Percentiles rank a stretch among this genome's conserved stretches.
phyloP scores from a whole-genome alignment of 2,888 invertebrate species.

The Incurvaria masculella region DNA sequence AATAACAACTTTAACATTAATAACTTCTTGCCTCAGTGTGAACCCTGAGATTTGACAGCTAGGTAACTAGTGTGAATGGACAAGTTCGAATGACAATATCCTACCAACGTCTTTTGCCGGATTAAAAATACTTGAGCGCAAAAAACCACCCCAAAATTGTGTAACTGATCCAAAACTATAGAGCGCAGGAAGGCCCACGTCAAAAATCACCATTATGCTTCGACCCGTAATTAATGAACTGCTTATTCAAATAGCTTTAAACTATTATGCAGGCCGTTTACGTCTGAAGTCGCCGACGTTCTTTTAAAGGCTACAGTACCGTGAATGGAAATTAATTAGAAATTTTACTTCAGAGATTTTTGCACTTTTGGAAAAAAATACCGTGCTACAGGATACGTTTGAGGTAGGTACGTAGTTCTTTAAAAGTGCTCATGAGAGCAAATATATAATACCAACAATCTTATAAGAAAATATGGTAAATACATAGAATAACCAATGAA shows the following conservation, averaged over 20 bases:
- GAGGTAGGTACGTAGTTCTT: no score
- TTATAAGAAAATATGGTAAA: no score
- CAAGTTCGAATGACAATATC: no score
- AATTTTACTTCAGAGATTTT: conserved; percentile 32
- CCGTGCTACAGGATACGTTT: no score
- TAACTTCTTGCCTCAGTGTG: conserved; percentile 22
- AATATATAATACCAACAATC: no score
- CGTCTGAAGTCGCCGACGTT: conserved; percentile 51
- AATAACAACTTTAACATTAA: no score
- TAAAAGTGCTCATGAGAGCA: no score
- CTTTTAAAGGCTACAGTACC: conserved; percentile 38
- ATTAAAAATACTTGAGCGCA: conserved; percentile 21
- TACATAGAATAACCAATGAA: no score
- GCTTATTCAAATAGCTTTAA: conserved; percentile 56
- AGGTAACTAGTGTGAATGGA: no score
- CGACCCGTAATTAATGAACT: conserved; percentile 51
- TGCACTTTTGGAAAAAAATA: no score
- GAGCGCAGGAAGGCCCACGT: conserved; percentile 53
- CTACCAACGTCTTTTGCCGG: conserved; percentile 16
- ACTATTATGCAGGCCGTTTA: conserved; percentile 57
- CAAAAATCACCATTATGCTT: conserved; percentile 53
- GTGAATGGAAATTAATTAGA: conserved; percentile 41
- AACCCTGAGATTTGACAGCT: conserved; percentile 38
- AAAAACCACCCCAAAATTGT: conserved; percentile 29
- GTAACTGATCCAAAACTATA: conserved; percentile 41